Base-by-base conservation (phyloP, 2,113 vertebrate species). In the Cavia aperea region DNA sequence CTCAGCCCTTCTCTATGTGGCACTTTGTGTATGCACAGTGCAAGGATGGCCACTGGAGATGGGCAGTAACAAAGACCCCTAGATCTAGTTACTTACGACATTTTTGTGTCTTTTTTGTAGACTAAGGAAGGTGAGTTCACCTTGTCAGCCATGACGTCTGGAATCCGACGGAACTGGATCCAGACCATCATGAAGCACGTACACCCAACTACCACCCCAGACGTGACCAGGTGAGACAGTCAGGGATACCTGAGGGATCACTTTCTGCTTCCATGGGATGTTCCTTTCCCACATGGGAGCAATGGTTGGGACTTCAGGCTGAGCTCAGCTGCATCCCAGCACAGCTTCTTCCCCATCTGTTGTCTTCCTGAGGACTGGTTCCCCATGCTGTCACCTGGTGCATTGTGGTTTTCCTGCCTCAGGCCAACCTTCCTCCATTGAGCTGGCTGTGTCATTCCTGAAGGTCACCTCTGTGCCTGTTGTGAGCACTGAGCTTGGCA, bases 131-230 rank as follows among this genome's bases (percentile, higher is more conserved):
- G 98, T 23, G 97, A 98, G 8, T 99, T 98, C 96, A 99, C 98
- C 8, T 98, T 99, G 94, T 99, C 99, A 0, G 99, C 99, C 63
- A 99, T 99, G 99, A 99, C 99, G 0, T 99, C 99, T 2, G 99
- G 99, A 89, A 99, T 99, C 97, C 98, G 99, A 5, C 98, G 99
- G 95, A 99, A 99, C 96, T 99, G 99, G 99, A 99, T 99, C 96
- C 99, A 99, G 97, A 99, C 99, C 93, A 99, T 99, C 95, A 98
- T 99, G 98, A 99, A 99, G 96, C 99, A 99, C 0, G 98, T 99
- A 77, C 98, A 98, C 18, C 99, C 99, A 39, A 97, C 98, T 62
- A 97, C 98, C 2, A 98, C 98, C 86, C 99, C 99, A 0, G 99
- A 99, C 23, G 99, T 99, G 91, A 99, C 99, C 12, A 99, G 99